These are phyloP conservation scores for Pteropus alecto DNA, from an alignment of 2,113 vertebrate genomes.

Conservation along the genomic window DNA sequence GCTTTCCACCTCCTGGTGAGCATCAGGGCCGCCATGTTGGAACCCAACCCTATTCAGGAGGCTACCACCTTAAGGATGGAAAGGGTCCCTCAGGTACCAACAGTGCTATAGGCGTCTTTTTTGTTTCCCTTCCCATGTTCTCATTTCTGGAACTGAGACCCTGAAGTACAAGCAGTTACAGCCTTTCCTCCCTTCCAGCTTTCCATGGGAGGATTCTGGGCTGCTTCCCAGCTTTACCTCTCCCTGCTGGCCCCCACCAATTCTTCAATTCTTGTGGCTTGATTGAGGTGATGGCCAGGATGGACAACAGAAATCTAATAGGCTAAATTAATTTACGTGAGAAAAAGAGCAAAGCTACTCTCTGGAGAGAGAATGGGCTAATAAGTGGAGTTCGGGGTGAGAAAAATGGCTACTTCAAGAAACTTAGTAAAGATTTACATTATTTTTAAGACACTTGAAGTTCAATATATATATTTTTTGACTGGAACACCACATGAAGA, in stretches of 20 bases:
- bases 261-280: not conserved
- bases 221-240: not conserved
- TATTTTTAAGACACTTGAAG: not conserved
- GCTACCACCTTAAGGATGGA: not conserved
- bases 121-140: not conserved
- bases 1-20: not conserved
- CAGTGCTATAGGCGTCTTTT: not conserved
- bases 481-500: not conserved
- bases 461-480: not conserved
- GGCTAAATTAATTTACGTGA: not conserved
- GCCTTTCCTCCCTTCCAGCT: not conserved
- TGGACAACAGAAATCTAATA: not conserved
- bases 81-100: not conserved
- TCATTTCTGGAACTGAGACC: not conserved
- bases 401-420: slow-evolving; percentile 1
- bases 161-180: not conserved
- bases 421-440: not conserved
- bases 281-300: not conserved
- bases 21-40: not conserved
- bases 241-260: too few relatives aligned
- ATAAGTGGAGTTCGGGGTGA: not conserved
- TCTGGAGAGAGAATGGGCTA: not conserved
- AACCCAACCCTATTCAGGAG: not conserved
- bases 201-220: not conserved
- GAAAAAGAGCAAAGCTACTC: not conserved